Conservation (phyloP, 2,797 vertebrate genomes). For the Myiothlypis chrysogaster region DNA sequence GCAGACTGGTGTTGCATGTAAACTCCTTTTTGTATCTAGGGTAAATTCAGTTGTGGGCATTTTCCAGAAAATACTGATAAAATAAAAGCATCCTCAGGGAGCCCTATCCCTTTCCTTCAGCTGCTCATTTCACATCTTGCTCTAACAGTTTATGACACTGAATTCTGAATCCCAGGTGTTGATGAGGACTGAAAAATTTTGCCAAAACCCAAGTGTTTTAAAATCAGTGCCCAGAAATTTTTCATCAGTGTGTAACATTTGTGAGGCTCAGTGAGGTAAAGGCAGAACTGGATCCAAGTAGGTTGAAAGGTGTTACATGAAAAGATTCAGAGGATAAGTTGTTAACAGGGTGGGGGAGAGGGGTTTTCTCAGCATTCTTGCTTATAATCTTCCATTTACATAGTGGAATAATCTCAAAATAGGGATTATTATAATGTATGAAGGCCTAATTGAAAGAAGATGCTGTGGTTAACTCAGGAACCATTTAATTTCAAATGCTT, state of each 20-base stretch:
- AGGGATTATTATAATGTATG: conserved; percentile 18
- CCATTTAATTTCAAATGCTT: not conserved
- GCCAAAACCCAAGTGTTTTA: not conserved
- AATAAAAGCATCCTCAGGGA: not conserved
- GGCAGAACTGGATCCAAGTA: not conserved
- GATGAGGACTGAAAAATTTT: not conserved
- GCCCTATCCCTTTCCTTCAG: not conserved
- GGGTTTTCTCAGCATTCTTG: not conserved
- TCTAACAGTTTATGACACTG: not conserved
- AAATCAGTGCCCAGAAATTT: not conserved
- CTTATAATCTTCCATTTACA: conserved; percentile 39
- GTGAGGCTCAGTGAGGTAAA: not conserved
- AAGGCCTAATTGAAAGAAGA: conserved; percentile 47
- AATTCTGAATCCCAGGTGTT: not conserved
- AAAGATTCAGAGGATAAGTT: not conserved
- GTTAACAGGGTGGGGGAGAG: not conserved
- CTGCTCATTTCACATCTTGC: not conserved
- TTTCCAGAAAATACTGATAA: not conserved
- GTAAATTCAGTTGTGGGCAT: not conserved
- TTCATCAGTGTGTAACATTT: not conserved
- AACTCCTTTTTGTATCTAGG: not conserved
- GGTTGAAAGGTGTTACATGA: not conserved
- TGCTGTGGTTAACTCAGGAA: conserved; percentile 29
- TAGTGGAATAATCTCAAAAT: conserved; percentile 21
- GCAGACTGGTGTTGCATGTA: not conserved